phyloP scores from a whole-genome alignment of 2,113 vertebrate species.

The Bungarus multicinctus region DNA sequence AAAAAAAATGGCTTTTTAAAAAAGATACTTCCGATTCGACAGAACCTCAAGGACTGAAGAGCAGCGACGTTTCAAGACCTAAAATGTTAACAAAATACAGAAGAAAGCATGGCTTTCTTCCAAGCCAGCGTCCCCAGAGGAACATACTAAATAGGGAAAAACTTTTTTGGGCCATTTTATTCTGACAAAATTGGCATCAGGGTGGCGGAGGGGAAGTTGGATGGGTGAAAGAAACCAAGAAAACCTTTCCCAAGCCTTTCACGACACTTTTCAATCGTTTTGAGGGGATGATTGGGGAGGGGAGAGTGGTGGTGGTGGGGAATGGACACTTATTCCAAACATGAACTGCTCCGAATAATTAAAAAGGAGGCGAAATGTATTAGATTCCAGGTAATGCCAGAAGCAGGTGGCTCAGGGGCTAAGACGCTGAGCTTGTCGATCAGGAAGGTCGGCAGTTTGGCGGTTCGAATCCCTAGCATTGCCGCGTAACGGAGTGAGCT shows the following conservation, averaged over 20 bases:
- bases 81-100: background rate
- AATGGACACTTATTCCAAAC: background rate
- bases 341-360: background rate
- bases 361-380: slow-evolving; percentile 12
- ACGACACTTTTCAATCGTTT: background rate
- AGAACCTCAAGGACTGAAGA: background rate
- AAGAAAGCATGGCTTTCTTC: background rate
- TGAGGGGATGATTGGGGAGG: background rate
- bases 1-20: background rate
- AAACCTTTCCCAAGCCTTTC: background rate
- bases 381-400: background rate
- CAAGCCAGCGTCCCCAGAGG: background rate
- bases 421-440: too few species aligned
- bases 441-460: too few species aligned
- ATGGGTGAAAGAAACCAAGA: background rate
- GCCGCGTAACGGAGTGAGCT: too few species aligned
- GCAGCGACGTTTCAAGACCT: background rate
- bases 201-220: background rate
- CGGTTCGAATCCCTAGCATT: too few species aligned
- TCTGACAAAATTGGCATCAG: background rate
- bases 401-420: too few species aligned
- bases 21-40: background rate
- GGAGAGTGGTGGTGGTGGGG: background rate
- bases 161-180: background rate
- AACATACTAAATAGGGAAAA: background rate